These are phyloP conservation scores for Ectemnius lituratus DNA, from an alignment of 2,888 invertebrate genomes.

Conservation along the genomic window DNA sequence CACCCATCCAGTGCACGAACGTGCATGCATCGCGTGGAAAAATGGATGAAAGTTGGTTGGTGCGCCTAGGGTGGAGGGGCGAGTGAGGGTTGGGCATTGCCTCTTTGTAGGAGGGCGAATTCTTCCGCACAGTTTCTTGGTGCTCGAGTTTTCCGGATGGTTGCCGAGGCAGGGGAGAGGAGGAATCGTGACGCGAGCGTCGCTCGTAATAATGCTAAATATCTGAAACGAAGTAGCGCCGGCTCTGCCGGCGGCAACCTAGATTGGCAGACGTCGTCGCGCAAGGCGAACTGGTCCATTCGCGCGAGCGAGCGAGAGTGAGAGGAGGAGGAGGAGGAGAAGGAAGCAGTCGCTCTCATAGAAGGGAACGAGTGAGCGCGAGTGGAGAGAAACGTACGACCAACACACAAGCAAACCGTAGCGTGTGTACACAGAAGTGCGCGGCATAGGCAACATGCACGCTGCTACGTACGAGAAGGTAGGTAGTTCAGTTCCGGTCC, in stretches of 20 bases:
- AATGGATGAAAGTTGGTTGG: no score
- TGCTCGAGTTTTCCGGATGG: slow-evolving; percentile 2
- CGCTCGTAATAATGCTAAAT: slow-evolving; percentile 52
- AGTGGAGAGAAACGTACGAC: no score
- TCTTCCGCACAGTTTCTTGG: slow-evolving; percentile 10
- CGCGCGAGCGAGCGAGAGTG: slow-evolving; percentile 22
- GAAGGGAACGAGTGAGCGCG: slow-evolving; percentile 29
- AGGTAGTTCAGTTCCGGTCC: slow-evolving; percentile 74
- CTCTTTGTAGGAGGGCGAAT: slow-evolving; percentile 15
- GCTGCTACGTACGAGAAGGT: slow-evolving; percentile 60
- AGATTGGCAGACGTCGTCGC: slow-evolving; percentile 55
- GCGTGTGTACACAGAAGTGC: slow-evolving; percentile 23
- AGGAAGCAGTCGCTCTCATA: neutral
- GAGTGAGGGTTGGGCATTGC: neutral
- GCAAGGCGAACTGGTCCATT: slow-evolving; percentile 33
- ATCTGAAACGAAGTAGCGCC: slow-evolving; percentile 49
- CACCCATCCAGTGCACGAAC: no score
- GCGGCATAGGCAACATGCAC: slow-evolving; percentile 33
- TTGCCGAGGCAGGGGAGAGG: neutral
- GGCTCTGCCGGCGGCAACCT: slow-evolving; percentile 36
- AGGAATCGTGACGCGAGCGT: slow-evolving; percentile 7
- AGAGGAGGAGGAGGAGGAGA: slow-evolving; percentile 9
- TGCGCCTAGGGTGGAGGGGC: neutral
- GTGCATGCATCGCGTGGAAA: no score
- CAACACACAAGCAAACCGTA: slow-evolving; percentile 3